Conservation (phyloP, 2,888 invertebrate species). For the Drosophila conformis region DNA sequence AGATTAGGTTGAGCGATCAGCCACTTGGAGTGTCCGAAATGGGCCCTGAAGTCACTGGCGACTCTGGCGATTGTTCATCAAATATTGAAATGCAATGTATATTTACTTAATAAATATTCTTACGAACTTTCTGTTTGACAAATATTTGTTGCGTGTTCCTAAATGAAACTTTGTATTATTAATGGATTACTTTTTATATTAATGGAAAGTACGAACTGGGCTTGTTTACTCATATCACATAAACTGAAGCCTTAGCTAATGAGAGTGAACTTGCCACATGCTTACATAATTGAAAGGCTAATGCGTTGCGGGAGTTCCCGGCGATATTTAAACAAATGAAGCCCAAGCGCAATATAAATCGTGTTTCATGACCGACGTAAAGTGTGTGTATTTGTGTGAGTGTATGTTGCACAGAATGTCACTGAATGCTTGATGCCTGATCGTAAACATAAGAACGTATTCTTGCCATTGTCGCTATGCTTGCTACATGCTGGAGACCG, state of each 20-base stretch:
- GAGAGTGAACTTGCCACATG: constrained; percentile 29
- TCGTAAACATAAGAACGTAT: constrained; percentile 31
- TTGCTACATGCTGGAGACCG: constrained; percentile 19
- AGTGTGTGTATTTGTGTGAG: constrained; percentile 19
- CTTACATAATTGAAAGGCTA: constrained; percentile 33
- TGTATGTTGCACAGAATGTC: constrained; percentile 12
- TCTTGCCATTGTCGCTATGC: constrained; percentile 9
- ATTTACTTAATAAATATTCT: constrained; percentile 5
- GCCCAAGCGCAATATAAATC: constrained; percentile 69
- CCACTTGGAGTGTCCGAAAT: constrained; percentile 7
- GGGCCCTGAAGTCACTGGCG: neutral
- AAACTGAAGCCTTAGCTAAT: constrained; percentile 25
- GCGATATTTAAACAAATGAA: constrained; percentile 65
- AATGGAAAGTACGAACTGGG: neutral
- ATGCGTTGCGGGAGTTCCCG: constrained; percentile 31
- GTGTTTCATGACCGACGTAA: constrained; percentile 48
- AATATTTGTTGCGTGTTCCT: constrained; percentile 12
- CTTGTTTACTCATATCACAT: neutral
- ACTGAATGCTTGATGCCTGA: constrained; percentile 12
- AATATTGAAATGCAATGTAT: neutral
- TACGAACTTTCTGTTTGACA: neutral
- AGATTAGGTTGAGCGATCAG: constrained; percentile 24
- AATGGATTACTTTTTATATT: neutral
- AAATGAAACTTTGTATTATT: neutral
- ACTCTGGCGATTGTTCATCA: constrained; percentile 14